A percentile compares a stretch with the other conserved stretches of the same genome.
These are phyloP conservation scores for Teleiodes luculella DNA, from an alignment of 2,888 invertebrate genomes.

Conservation along the genomic window DNA sequence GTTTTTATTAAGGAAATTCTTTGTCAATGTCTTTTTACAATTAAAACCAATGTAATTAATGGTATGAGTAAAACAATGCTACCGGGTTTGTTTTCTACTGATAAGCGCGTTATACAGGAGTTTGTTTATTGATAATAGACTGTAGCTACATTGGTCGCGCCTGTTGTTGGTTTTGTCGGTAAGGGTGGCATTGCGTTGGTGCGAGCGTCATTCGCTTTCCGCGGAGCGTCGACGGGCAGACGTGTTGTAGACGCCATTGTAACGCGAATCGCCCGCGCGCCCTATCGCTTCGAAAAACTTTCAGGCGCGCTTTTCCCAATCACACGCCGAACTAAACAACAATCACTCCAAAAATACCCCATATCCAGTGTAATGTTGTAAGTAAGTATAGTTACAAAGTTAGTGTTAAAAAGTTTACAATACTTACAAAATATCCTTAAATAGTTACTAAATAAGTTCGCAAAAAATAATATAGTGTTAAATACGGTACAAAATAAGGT, in stretches of 20 bases:
- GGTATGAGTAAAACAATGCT: not conserved
- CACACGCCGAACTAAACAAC: not conserved
- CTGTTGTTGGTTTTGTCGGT: conserved; percentile 24
- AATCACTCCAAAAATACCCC: not conserved
- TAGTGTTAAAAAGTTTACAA: not conserved
- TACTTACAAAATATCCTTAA: not conserved
- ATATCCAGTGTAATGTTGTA: not conserved
- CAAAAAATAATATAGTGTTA: not conserved
- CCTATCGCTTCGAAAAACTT: conserved; percentile 44
- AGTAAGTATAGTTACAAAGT: not conserved
- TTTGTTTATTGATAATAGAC: conserved; percentile 24
- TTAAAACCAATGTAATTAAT: no score
- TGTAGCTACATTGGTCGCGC: conserved; percentile 25
- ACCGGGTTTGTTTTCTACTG: not conserved
- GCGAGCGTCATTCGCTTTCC: conserved; percentile 52
- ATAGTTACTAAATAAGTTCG: not conserved
- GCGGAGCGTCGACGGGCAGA: conserved; percentile 40
- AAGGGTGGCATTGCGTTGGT: conserved; percentile 37
- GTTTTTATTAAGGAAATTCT: no score
- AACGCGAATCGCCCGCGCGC: conserved; percentile 42
- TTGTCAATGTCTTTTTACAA: no score
- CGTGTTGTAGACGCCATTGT: conserved; percentile 15
- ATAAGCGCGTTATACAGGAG: not conserved
- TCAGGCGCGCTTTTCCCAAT: conserved; percentile 33
- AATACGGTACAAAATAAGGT: not conserved